phyloP scores from a whole-genome alignment of 1,140 invertebrate species.

The Alviniconcha marisindica region DNA sequence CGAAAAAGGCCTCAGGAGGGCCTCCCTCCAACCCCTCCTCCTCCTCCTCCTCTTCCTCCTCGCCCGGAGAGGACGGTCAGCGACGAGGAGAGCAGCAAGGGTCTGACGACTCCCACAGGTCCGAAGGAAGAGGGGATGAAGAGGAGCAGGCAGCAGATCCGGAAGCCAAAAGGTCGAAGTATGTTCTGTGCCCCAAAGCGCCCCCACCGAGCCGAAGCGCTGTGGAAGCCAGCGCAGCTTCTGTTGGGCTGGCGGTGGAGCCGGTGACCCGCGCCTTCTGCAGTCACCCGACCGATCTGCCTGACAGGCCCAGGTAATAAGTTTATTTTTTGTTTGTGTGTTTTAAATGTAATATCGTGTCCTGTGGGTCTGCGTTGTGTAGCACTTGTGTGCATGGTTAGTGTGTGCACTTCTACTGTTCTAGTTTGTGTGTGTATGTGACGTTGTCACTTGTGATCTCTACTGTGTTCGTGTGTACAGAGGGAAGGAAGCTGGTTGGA shows the following conservation, averaged over 20 bases:
- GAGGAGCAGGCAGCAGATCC: too few species aligned
- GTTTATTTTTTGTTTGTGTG: too few species aligned
- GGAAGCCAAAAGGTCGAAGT: too few species aligned
- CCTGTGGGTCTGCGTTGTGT: too few species aligned
- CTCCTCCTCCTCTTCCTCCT: neutral
- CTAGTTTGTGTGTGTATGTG: slow-evolving; percentile 9
- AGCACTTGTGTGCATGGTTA: neutral
- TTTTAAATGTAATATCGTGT: too few species aligned
- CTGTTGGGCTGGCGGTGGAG: slow-evolving; percentile 50
- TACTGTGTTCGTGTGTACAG: too few species aligned
- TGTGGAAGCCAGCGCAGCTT: slow-evolving; percentile 42
- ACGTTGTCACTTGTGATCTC: too few species aligned
- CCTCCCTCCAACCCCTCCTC: neutral
- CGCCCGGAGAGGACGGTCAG: neutral
- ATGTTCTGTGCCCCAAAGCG: slow-evolving; percentile 45
- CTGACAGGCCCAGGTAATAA: slow-evolving; percentile 59
- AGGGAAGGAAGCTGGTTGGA: too few species aligned
- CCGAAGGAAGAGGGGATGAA: neutral
- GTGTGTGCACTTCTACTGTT: neutral
- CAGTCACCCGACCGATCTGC: slow-evolving; percentile 62
- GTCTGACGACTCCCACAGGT: too few species aligned
- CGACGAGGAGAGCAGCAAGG: neutral
- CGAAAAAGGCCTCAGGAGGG: neutral
- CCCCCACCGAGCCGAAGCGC: slow-evolving; percentile 48
- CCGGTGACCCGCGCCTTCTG: slow-evolving; percentile 56